Percentiles rank a stretch among this genome's conserved stretches.
These are phyloP conservation scores for Phycodurus eques DNA, from an alignment of 2,113 vertebrate species.

Conservation along the genomic window DNA sequence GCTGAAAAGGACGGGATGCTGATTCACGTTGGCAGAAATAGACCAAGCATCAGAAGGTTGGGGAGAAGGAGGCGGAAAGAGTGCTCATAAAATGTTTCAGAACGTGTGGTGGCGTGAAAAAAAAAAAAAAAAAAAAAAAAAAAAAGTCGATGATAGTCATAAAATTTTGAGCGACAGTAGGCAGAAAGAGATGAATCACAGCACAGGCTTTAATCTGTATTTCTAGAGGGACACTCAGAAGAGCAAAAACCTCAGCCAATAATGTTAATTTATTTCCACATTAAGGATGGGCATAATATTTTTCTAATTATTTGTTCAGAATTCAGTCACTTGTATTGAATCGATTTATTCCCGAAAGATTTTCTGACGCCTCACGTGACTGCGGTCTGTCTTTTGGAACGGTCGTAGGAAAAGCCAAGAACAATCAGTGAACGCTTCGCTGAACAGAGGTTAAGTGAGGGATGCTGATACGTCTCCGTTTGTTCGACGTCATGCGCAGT, in stretches of 20 bases:
- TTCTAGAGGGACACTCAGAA: background rate
- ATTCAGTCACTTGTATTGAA: too few species aligned
- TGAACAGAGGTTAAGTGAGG: too few species aligned
- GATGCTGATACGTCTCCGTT: too few species aligned
- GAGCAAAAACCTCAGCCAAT: background rate
- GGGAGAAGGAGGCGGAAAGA: slow-evolving; percentile 28
- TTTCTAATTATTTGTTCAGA: too few species aligned
- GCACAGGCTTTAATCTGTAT: slow-evolving; percentile 39
- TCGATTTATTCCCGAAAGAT: too few species aligned
- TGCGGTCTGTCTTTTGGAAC: too few species aligned
- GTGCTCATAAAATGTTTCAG: slow-evolving; percentile 40
- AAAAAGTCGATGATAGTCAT: slow-evolving; percentile 54
- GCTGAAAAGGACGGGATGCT: slow-evolving; percentile 43
- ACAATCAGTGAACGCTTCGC: too few species aligned
- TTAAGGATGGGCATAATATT: too few species aligned
- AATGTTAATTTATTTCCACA: background rate
- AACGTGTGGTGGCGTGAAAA: slow-evolving; percentile 32
- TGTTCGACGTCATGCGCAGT: too few species aligned
- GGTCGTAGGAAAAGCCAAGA: too few species aligned
- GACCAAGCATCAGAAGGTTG: slow-evolving; percentile 23
- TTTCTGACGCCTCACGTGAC: too few species aligned
- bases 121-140: slow-evolving; percentile 54
- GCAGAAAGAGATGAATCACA: slow-evolving; percentile 65
- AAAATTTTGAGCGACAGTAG: slow-evolving; percentile 57
- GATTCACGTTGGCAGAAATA: slow-evolving; percentile 60